A percentile compares a stretch with the other conserved stretches of the same genome.
Conservation (phyloP, 1,140 invertebrate species). For the Cydia pomonella region DNA sequence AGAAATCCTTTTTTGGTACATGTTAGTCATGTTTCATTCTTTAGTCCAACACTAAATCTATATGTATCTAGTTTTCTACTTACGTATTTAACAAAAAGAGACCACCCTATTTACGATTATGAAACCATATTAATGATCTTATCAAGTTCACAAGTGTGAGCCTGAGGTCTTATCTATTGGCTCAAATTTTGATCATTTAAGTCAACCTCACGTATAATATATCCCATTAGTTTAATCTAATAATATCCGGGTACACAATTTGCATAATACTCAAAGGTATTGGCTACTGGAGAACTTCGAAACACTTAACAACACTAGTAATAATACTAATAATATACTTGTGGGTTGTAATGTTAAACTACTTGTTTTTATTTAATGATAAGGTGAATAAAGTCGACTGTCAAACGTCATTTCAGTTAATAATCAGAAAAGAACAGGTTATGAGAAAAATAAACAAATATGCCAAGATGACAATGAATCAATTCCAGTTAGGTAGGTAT, state of each 20-base stretch:
- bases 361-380: background rate
- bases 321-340: too few species aligned
- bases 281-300: background rate
- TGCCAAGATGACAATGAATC: too few species aligned
- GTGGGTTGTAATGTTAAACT: background rate
- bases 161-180: conserved; percentile 3
- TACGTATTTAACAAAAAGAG: too few species aligned
- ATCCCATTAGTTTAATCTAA: conserved; percentile 1
- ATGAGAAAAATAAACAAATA: too few species aligned
- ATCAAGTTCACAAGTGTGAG: conserved; percentile 8
- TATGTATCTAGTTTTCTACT: too few species aligned
- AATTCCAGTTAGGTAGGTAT: too few species aligned
- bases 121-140: background rate
- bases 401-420: too few species aligned
- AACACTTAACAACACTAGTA: background rate
- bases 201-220: conserved; percentile 2
- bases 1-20: background rate
- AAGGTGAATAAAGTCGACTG: too few species aligned
- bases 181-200: conserved; percentile 15
- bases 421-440: too few species aligned
- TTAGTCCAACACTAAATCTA: too few species aligned
- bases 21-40: too few species aligned
- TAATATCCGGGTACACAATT: conserved; percentile 22
- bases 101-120: background rate
- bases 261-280: conserved; percentile 20